Conservation (phyloP, 2,113 vertebrate species). For the Leuciscus idus region DNA sequence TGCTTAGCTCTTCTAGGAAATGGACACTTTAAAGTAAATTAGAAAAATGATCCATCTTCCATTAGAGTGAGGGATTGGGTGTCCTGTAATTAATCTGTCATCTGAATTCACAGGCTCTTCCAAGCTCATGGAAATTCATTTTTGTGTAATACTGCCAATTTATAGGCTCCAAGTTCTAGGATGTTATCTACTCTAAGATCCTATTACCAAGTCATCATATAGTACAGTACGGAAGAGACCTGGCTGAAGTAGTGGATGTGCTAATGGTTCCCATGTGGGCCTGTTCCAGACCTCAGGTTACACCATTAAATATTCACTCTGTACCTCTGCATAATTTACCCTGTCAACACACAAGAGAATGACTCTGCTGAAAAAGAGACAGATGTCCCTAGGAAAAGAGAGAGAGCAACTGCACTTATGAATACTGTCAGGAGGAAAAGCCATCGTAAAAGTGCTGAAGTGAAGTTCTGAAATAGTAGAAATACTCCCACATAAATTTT, state of each 20-base stretch:
- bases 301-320: conserved; percentile 75
- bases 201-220: background rate
- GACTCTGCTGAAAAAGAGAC: conserved; percentile 52
- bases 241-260: background rate
- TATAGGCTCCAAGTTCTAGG: background rate
- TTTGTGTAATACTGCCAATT: background rate
- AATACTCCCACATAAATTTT: background rate
- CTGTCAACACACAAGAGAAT: conserved; percentile 64
- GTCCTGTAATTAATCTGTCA: conserved; percentile 4
- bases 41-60: conserved; percentile 27
- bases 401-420: background rate
- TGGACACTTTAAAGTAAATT: conserved; percentile 17
- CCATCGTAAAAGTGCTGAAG: background rate
- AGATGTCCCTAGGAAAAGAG: conserved; percentile 4
- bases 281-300: conserved; percentile 69
- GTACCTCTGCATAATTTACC: conserved; percentile 77
- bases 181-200: background rate
- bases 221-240: background rate
- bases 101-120: background rate
- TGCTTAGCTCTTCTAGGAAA: conserved; percentile 4
- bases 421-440: background rate
- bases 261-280: conserved; percentile 58
- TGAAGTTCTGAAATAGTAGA: background rate
- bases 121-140: background rate
- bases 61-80: background rate